Percentiles rank a stretch among this genome's conserved stretches.
These are phyloP conservation scores for Limnothrissa miodon DNA, from an alignment of 2,113 vertebrate genomes.

Conservation along the genomic window DNA sequence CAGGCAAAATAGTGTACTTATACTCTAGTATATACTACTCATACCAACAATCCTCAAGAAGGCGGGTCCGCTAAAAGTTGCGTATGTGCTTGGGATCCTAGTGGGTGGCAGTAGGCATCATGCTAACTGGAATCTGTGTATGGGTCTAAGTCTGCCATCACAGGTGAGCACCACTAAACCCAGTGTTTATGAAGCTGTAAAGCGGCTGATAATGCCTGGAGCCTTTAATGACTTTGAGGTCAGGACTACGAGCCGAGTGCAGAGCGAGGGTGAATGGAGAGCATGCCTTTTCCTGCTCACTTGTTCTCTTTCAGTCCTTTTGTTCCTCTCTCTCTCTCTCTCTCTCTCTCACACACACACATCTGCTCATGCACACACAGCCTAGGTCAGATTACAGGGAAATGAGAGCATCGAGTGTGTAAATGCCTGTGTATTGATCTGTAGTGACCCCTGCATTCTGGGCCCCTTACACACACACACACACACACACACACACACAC, in stretches of 20 bases:
- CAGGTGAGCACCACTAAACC: slow-evolving; percentile 49
- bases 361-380: background rate
- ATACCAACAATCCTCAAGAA: too few species aligned
- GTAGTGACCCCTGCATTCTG: slow-evolving; percentile 12
- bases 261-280: background rate
- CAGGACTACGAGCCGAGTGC: slow-evolving; percentile 32
- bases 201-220: slow-evolving; percentile 50
- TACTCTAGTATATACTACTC: too few species aligned
- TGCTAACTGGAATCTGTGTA: background rate
- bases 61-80: too few species aligned
- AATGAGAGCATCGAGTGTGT: slow-evolving; percentile 18
- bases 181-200: slow-evolving; percentile 57
- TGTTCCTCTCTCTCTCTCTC: background rate
- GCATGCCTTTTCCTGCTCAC: background rate
- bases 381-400: background rate
- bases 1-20: background rate
- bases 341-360: slow-evolving; percentile 3
- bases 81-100: too few species aligned
- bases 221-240: slow-evolving; percentile 46
- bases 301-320: background rate
- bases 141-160: slow-evolving; percentile 5
- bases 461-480: background rate
- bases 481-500: slow-evolving; percentile 13
- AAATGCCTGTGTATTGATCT: slow-evolving; percentile 16
- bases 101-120: too few species aligned